Conservation (phyloP, 2,797 vertebrate genomes). For the Zalophus californianus region DNA sequence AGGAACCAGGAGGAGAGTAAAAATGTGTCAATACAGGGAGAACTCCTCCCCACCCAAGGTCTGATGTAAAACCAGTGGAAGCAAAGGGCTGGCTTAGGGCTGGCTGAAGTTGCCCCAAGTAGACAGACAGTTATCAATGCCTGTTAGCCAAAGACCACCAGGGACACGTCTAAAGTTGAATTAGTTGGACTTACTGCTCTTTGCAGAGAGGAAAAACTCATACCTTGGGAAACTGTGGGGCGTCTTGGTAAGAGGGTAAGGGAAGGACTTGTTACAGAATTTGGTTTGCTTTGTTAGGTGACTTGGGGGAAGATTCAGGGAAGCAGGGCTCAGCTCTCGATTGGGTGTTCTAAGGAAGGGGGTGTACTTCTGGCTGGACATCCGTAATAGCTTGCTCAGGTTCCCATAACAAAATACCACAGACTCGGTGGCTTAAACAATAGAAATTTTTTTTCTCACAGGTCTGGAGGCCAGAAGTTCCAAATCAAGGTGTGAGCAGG, state of each 20-base stretch:
- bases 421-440: not conserved
- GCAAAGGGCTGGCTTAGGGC: not conserved
- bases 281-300: not conserved
- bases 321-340: not conserved
- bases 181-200: not conserved
- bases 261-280: not conserved
- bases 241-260: not conserved
- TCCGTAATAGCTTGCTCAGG: not conserved
- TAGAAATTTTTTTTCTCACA: not conserved
- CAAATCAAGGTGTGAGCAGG: not conserved
- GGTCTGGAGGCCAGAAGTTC: not conserved
- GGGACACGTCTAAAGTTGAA: not conserved
- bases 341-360: not conserved
- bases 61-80: not conserved
- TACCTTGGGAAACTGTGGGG: not conserved
- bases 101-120: not conserved
- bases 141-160: not conserved
- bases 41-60: not conserved
- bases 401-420: not conserved
- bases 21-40: not conserved
- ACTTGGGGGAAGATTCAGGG: not conserved
- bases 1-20: not conserved
- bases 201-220: not conserved
- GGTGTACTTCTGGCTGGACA: not conserved
- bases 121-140: not conserved